Base-by-base conservation (phyloP, 2,113 vertebrate genomes). In the Oriolus oriolus region DNA sequence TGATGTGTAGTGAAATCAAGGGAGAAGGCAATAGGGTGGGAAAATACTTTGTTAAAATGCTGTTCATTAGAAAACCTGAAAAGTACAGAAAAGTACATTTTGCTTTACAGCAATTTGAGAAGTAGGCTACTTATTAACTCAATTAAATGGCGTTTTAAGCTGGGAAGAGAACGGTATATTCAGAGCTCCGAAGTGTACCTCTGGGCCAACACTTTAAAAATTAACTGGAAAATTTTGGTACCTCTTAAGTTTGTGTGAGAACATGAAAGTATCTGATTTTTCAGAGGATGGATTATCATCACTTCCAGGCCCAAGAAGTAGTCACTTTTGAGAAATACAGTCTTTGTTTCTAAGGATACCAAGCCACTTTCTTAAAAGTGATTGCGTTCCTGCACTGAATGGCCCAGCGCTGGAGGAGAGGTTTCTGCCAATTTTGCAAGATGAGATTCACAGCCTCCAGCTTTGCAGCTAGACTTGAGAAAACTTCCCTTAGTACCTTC, bases 51-150 rank as follows among this genome's bases (percentile, higher is more conserved):
- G 49, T 95, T 81, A 27, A 54, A 56, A 42, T 20, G n/a, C n/a
- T 61, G 20, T 75, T 93, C 57, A 45, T 87, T 90, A 75, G 37
- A 42, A 92, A 96, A 94, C 76, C 52, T 86, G 76, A 64, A 30
- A 76, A 89, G 56, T 68, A 75, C 13, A 20, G 65, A 65, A 87
- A 94, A 68, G 63, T 63, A 7, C 53, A 20, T 82, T 91, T 84
- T 86, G n/a, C 52, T 92, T 89, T 65, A 81, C 37, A 90, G 50
- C 20, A 1, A 37, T 69, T 73, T 76, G 81, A 79, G 78, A 71
- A 79, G 69, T 24, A 76, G 75, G 50, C 68, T 92, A 10, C 44
- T 96, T 89, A 81, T 75, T 90, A 94, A 73, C n/a, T 87, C 76
- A 75, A 19, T 88, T 80, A 70, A 92, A 27, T 20, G 28, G n/a